Percentiles rank a stretch among this genome's conserved stretches.
phyloP scores from a whole-genome alignment of 2,888 invertebrate species.

The Cerastis rubricosa region DNA sequence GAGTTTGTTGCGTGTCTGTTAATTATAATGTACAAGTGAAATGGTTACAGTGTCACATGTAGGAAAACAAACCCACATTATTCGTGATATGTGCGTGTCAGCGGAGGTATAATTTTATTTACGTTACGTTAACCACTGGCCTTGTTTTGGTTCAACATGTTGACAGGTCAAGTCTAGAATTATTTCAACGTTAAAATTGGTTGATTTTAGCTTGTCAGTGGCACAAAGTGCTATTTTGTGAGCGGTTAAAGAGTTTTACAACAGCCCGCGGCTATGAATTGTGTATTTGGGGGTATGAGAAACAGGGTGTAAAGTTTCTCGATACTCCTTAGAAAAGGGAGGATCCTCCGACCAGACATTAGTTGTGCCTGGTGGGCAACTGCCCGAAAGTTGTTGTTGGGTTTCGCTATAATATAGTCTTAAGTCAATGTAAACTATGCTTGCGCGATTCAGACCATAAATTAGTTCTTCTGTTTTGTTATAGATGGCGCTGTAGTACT shows the following conservation, averaged over 20 bases:
- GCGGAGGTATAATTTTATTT: conserved; percentile 30
- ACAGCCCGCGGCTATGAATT: neutral
- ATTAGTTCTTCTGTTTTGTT: too few relatives aligned
- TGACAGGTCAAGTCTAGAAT: conserved; percentile 30
- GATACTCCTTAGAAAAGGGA: too few relatives aligned
- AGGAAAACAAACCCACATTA: conserved; percentile 32
- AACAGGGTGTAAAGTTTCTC: too few relatives aligned
- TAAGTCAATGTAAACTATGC: too few relatives aligned
- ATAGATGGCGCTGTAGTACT: too few relatives aligned
- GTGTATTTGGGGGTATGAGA: too few relatives aligned
- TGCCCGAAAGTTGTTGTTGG: too few relatives aligned
- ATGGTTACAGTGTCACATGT: conserved; percentile 18
- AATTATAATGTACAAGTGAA: conserved; percentile 45
- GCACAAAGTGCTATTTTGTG: conserved; percentile 21
- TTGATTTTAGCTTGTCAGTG: conserved; percentile 6
- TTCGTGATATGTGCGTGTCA: conserved; percentile 27
- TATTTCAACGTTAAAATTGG: conserved; percentile 24
- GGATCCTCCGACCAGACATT: too few relatives aligned
- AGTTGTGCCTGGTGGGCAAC: too few relatives aligned
- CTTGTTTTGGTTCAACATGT: conserved; percentile 29
- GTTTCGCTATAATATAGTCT: too few relatives aligned
- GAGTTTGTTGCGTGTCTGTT: conserved; percentile 50
- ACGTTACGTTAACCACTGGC: neutral
- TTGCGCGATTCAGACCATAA: too few relatives aligned
- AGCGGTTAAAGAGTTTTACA: neutral